These are phyloP conservation scores for Agrypnia vestita DNA, from an alignment of 1,140 invertebrate species.

Conservation along the genomic window DNA sequence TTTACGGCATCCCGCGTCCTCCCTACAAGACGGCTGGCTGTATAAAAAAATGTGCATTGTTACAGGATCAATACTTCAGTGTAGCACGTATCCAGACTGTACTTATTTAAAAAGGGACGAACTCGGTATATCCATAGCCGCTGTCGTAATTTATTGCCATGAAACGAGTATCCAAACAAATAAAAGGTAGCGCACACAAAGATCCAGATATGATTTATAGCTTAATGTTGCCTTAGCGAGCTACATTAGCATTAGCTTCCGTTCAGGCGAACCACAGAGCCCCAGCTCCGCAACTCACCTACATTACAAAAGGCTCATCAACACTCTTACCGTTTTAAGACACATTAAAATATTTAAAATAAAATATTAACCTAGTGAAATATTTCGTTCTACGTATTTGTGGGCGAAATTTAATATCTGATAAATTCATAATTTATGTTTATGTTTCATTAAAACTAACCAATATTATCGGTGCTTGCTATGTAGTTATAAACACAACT, in stretches of 20 bases:
- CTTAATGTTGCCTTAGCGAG: slow-evolving; percentile 57
- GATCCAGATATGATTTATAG: slow-evolving; percentile 61
- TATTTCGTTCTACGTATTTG: too few relatives aligned
- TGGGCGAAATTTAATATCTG: too few relatives aligned
- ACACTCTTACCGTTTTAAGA: too few relatives aligned
- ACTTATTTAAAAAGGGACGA: slow-evolving; percentile 50
- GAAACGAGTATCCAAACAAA: slow-evolving; percentile 61
- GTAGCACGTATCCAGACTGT: slow-evolving; percentile 3
- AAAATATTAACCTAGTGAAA: too few relatives aligned
- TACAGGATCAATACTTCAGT: slow-evolving; percentile 22
- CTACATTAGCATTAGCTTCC: slow-evolving; percentile 60
- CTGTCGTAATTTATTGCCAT: slow-evolving; percentile 57
- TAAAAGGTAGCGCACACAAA: slow-evolving; percentile 61
- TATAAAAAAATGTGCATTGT: slow-evolving; percentile 34
- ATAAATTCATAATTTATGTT: too few relatives aligned
- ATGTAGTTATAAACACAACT: too few relatives aligned
- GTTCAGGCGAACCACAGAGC: neutral
- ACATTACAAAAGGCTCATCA: too few relatives aligned
- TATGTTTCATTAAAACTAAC: too few relatives aligned
- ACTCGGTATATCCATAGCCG: slow-evolving; percentile 47
- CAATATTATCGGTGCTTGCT: too few relatives aligned
- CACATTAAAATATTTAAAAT: too few relatives aligned
- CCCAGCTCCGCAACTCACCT: too few relatives aligned
- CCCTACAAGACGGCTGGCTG: neutral
- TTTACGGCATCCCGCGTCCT: slow-evolving; percentile 8